Conservation (phyloP, 2,113 vertebrate genomes). For the Martes martes region DNA sequence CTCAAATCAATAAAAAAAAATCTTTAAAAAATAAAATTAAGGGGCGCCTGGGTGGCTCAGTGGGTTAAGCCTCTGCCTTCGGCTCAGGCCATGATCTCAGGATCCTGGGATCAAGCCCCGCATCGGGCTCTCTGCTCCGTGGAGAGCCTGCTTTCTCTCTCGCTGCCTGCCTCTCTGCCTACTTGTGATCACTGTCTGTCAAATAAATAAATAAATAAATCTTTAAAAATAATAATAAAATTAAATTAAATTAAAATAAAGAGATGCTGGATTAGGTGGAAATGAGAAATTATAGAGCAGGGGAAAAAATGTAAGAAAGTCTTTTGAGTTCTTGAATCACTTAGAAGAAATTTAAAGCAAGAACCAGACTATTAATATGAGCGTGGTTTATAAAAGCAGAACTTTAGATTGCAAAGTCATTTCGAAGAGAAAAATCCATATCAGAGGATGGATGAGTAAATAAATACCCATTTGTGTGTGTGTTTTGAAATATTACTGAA, state of each 20-base stretch:
- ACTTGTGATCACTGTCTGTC: no score
- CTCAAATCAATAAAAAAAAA: not conserved
- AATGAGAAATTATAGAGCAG: not conserved
- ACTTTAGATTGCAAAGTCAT: not conserved
- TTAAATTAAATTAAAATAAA: not conserved
- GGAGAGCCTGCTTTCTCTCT: no score
- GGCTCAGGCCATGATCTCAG: no score
- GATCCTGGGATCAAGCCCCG: no score
- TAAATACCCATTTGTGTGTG: not conserved
- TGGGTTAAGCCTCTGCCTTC: no score
- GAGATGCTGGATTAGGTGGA: not conserved
- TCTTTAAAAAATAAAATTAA: not conserved
- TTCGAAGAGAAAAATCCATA: not conserved
- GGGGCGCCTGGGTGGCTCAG: no score
- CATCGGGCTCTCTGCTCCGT: no score
- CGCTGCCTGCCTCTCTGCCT: no score
- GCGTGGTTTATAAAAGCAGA: not conserved
- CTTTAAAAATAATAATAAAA: not conserved
- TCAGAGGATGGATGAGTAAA: not conserved
- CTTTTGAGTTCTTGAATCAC: not conserved
- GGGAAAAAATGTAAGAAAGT: not conserved
- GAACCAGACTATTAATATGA: not conserved
- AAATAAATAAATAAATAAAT: not conserved
- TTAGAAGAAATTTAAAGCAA: not conserved
- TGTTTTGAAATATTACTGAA: no score